Evolutionary conservation across 2,113 vertebrate genomes (phyloP), one percentile per base, ranked within the genome.

Genomic region (Eolophus roseicapilla): DNA sequence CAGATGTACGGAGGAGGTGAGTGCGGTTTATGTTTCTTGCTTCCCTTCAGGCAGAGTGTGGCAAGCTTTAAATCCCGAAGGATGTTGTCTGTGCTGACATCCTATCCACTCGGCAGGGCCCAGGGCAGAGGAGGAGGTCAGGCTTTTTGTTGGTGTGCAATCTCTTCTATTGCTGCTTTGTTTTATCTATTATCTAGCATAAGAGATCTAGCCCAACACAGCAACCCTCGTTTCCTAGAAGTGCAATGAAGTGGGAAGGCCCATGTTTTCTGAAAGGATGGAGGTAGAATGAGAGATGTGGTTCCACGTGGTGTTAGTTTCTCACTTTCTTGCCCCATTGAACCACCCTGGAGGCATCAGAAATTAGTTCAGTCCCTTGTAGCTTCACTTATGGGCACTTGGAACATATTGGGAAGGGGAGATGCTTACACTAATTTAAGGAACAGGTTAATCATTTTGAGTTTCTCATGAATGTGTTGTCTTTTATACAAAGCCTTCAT

Each of bases 1-100:
- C 99, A 99, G 93, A 98, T 98, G 98, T 99, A 99, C 3, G 99
- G 99, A 83, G 99, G 99, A 98, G 99, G 99, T 99, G 96, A 98
- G 99, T 95, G 94, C 37, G 17, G 8, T n/a, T 93, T 91, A 12
- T 5, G 7, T 82, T 96, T 92, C 78, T 96, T 59, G 64, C 39
- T 80, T 86, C 69, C 41, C 21, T 84, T 0, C 1, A 84, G 55
- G 50, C 82, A 33, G 64, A 70, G 27, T 5, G 39, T 13, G 19
- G 71, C 41, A 43, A 75, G n/a, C 19, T 91, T 67, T 44, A 69
- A 50, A 31, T 39, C 41, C 39, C 10, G 7, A 64, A 17, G 39
- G 35, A 3, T 23, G 18, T 70, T 74, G 70, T 44, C 65, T 4
- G 0, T 43, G 33, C 17, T 59, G 17, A 18, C 2, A 4, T n/a